phyloP scores from a whole-genome alignment of 2,113 vertebrate species.

The Bufo bufo region DNA sequence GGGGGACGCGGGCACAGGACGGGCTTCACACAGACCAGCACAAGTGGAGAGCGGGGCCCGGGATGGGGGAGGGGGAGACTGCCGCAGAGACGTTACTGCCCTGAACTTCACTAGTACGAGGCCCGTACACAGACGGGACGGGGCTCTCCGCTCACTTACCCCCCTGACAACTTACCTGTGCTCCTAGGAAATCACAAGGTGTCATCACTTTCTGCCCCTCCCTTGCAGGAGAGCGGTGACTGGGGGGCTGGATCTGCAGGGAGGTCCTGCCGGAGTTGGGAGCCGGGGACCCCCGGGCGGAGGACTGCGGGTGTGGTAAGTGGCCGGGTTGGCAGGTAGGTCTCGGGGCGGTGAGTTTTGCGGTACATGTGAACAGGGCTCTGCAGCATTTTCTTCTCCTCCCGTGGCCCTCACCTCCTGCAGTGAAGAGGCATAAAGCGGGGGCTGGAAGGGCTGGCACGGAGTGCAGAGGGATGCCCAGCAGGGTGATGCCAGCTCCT shows the following conservation, averaged over 20 bases:
- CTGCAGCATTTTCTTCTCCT: slow-evolving; percentile 73
- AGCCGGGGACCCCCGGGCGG: neutral
- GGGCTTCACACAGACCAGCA: neutral
- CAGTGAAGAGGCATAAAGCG: slow-evolving; percentile 16
- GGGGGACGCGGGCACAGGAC: slow-evolving; percentile 4
- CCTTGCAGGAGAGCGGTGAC: neutral
- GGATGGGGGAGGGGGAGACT: slow-evolving; percentile 47
- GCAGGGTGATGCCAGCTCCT: slow-evolving; percentile 3
- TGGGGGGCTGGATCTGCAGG: too few relatives aligned
- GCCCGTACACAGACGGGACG: too few relatives aligned
- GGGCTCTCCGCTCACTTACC: slow-evolving; percentile 10
- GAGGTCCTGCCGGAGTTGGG: slow-evolving; percentile 12
- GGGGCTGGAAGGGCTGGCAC: neutral
- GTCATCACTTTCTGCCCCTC: slow-evolving; percentile 55
- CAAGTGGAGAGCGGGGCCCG: neutral
- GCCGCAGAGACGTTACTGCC: slow-evolving; percentile 79
- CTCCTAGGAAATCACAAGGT: slow-evolving; percentile 33
- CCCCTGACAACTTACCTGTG: slow-evolving; percentile 6
- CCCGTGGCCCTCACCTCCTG: slow-evolving; percentile 65
- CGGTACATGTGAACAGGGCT: neutral
- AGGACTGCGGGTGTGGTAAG: slow-evolving; percentile 20
- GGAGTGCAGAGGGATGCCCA: slow-evolving; percentile 8
- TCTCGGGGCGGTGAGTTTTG: neutral
- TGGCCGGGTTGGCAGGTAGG: neutral
- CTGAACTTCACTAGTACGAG: slow-evolving; percentile 54